These are phyloP conservation scores for Echiichthys vipera DNA, from an alignment of 2,797 vertebrate species.

Conservation along the genomic window DNA sequence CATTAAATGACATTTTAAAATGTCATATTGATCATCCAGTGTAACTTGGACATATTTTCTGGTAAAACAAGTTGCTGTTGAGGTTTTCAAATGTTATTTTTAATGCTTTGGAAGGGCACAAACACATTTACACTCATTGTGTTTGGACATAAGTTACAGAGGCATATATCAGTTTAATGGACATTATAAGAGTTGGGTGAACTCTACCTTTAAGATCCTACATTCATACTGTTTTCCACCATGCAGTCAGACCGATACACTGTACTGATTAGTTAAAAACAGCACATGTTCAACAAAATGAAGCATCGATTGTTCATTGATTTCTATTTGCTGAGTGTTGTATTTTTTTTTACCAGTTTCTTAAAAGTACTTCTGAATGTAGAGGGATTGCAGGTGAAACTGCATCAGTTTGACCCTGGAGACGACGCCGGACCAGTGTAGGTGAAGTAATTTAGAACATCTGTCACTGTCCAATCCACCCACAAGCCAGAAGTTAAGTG, in stretches of 20 bases:
- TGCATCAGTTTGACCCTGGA: conserved; percentile 52
- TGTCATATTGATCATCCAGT: conserved; percentile 1
- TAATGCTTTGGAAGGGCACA: neutral
- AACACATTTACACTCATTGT: neutral
- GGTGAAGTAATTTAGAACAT: conserved; percentile 74
- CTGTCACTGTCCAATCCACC: conserved; percentile 72
- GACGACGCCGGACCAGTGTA: conserved; percentile 40
- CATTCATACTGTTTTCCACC: neutral
- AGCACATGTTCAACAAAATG: neutral
- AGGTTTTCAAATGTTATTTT: neutral
- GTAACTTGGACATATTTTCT: neutral
- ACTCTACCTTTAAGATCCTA: neutral
- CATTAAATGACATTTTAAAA: too few relatives aligned
- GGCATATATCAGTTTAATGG: neutral
- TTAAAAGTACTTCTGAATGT: conserved; percentile 1
- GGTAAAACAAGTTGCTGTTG: neutral
- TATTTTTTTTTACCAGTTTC: conserved; percentile 20
- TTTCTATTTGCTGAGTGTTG: neutral
- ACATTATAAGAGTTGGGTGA: neutral
- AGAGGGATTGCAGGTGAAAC: conserved; percentile 27
- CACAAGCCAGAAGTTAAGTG: conserved; percentile 60
- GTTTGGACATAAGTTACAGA: neutral
- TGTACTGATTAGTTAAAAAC: neutral
- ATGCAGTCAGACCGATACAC: neutral
- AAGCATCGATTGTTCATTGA: neutral